Evolutionary conservation across 2,113 vertebrate genomes (phyloP).

Genomic region (Psilopogon haemacephalus): DNA sequence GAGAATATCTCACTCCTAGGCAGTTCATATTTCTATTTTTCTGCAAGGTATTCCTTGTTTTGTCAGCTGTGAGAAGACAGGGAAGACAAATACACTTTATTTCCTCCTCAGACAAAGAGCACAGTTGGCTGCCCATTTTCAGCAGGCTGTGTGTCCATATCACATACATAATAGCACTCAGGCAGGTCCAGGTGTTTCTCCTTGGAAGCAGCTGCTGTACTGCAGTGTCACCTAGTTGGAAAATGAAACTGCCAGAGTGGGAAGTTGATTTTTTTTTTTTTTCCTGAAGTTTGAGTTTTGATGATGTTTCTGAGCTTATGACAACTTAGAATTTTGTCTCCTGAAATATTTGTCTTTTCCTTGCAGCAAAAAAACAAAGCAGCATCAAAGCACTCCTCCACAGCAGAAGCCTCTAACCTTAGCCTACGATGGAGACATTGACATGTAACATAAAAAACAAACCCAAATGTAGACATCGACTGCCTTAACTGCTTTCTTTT

Average conservation of each 20-base stretch:
- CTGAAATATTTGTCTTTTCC: slow-evolving; percentile 57
- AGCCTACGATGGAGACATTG: slow-evolving; percentile 93
- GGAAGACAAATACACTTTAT: background rate
- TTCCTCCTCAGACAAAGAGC: slow-evolving; percentile 1
- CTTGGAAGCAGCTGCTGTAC: background rate
- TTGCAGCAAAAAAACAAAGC: slow-evolving; percentile 86
- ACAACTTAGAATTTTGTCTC: background rate
- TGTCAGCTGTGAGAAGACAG: background rate
- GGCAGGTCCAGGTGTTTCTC: background rate
- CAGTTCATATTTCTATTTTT: slow-evolving; percentile 6
- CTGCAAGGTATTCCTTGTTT: background rate
- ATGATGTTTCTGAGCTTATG: background rate
- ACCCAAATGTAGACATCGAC: slow-evolving; percentile 79
- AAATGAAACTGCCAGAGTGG: background rate
- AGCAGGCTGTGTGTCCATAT: background rate
- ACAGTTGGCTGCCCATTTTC: background rate
- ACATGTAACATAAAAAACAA: slow-evolving; percentile 85
- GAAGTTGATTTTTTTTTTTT: background rate
- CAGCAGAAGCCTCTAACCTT: slow-evolving; percentile 95
- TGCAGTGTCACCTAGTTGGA: background rate
- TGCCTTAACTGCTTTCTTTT: slow-evolving; percentile 82
- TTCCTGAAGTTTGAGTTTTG: background rate
- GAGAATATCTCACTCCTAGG: background rate
- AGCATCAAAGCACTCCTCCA: slow-evolving; percentile 82
- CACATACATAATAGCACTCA: background rate